phyloP scores from a whole-genome alignment of 2,113 vertebrate genomes.

The Malurus elegans region DNA sequence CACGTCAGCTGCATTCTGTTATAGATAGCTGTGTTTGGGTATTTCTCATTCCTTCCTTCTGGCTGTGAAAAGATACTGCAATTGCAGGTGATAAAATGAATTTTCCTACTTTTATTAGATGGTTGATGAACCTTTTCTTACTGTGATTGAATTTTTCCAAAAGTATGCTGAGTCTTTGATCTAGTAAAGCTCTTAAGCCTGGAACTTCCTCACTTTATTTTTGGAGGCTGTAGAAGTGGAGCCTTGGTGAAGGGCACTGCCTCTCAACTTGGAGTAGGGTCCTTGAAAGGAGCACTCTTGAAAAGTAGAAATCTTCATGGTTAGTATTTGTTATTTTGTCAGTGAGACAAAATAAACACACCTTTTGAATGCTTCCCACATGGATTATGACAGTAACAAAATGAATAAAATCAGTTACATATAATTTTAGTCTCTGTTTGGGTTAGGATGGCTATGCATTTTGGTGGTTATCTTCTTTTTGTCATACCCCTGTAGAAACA shows the following conservation, averaged over 20 bases:
- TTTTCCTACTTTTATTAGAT: not conserved
- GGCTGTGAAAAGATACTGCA: not conserved
- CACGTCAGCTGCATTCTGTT: not conserved
- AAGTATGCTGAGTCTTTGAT: not conserved
- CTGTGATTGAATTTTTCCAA: conserved; percentile 10
- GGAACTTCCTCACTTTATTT: not conserved
- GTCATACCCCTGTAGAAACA: not conserved
- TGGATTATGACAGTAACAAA: not conserved
- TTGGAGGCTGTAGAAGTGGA: not conserved
- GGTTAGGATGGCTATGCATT: not conserved
- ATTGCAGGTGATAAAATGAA: not conserved
- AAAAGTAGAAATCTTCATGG: not conserved
- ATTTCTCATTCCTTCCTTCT: not conserved
- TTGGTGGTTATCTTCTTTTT: not conserved
- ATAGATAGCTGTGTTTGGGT: not conserved
- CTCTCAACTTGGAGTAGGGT: not conserved
- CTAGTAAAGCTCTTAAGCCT: not conserved
- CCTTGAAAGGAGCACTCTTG: not conserved
- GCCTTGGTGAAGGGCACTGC: not conserved
- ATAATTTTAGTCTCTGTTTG: not conserved
- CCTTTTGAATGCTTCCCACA: not conserved
- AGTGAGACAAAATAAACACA: not conserved
- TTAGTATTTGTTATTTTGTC: conserved; percentile 15
- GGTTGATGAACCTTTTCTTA: not conserved
- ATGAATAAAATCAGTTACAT: not conserved